Base-by-base conservation (phyloP, 2,888 invertebrate species). In the Neria commutata region DNA sequence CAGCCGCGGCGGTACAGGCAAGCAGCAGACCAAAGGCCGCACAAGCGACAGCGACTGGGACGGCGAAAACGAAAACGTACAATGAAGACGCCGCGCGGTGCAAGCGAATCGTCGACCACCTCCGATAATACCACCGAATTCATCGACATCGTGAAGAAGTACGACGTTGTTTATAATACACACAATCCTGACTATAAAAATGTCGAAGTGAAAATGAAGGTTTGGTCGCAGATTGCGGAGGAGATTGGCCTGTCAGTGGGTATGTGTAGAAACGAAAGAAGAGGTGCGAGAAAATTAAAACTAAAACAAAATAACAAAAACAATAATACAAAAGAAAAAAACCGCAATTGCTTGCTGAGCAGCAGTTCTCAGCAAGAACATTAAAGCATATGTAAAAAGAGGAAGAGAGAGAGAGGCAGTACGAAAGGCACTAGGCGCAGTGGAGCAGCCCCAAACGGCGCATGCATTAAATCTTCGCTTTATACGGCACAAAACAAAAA, bases 101-200 rank as follows among this genome's bases (percentile, higher is more conserved):
- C 74, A 54, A 78, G 77, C 61, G 79, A 78, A 64, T 75, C 74
- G 37, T 79, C 77, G 8, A 78, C 77, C 29, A 77, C 78, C 26
- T 77, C 79, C 52, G 80, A 81, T 65, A 81, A 78, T 58, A 81
- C 81, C 29, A 77, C 75, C 50, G 78, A 81, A 61, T 81, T 81
- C 63, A 81, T 81, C 60, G 81, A 79, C 64, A 81, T 81, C 58
- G 81, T 81, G 19, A 81, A 78, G 66, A 76, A 74, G 61, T 76
- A 81, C 62, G 79, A 80, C 65, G 77, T 80, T 49, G 79, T 81
- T 51, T 81, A 81, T 65, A 81, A 81, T 60, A 80, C 79, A 40
- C 78, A 79, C 61, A 78, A 81, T 74, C 78, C 80, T 25, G 79
- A 81, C 65, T 81, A 81, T 63, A 81, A 81, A 67, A 81, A 81